Conservation (phyloP, 2,888 invertebrate species). For the Leptinotarsa tumamoca region DNA sequence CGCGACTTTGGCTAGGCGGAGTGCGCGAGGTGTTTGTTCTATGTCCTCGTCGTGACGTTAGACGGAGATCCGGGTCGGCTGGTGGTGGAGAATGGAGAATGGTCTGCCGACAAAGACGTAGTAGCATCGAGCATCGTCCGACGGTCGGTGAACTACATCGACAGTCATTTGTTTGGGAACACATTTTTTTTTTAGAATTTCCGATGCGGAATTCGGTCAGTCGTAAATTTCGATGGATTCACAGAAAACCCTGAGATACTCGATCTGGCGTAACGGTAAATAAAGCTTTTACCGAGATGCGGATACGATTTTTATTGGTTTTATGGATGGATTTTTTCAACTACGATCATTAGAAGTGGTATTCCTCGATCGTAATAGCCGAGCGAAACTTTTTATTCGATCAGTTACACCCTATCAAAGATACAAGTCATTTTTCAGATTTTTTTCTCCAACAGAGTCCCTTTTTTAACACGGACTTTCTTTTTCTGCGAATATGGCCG, state of each 20-base stretch:
- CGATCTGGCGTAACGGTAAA: not conserved
- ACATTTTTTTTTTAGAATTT: not conserved
- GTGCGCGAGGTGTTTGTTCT: constrained; percentile 4
- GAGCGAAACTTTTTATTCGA: too few relatives aligned
- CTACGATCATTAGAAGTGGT: too few relatives aligned
- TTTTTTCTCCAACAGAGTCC: too few relatives aligned
- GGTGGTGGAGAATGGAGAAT: constrained; percentile 28
- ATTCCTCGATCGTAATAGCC: too few relatives aligned
- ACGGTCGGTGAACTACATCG: constrained; percentile 31
- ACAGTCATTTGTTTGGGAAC: not conserved
- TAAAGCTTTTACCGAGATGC: not conserved
- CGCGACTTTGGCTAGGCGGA: constrained; percentile 12
- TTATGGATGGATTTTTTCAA: not conserved
- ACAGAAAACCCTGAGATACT: constrained; percentile 38
- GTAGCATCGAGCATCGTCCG: not conserved
- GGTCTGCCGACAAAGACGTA: not conserved
- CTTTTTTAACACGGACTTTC: too few relatives aligned
- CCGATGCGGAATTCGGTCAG: constrained; percentile 6
- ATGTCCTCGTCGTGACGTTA: constrained; percentile 36
- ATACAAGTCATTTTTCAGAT: too few relatives aligned
- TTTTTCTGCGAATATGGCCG: too few relatives aligned
- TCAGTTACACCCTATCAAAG: too few relatives aligned
- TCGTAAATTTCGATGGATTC: constrained; percentile 6
- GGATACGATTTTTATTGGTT: not conserved
- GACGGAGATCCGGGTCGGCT: constrained; percentile 48